Percentiles rank a stretch among this genome's conserved stretches.
phyloP scores from a whole-genome alignment of 2,888 invertebrate genomes.

The Caenorhabditis sp. region DNA sequence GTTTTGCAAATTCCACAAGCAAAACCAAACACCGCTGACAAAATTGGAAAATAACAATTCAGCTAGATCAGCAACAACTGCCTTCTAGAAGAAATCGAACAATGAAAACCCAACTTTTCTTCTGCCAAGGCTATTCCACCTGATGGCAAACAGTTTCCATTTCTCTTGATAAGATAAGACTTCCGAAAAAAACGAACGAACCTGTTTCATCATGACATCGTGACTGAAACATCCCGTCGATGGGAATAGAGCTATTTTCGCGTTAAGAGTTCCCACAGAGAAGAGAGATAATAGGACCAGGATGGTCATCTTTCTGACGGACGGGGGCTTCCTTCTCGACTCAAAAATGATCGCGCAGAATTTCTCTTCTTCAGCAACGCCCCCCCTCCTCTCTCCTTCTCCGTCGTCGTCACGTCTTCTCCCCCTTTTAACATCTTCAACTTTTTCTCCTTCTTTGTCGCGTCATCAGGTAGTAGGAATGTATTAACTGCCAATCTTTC shows the following conservation, averaged over 20 bases:
- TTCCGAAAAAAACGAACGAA: slow-evolving; percentile 51
- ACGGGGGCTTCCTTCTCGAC: slow-evolving; percentile 4
- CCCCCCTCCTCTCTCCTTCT: slow-evolving; percentile 7
- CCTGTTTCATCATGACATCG: slow-evolving; percentile 80
- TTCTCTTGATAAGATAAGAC: slow-evolving; percentile 33
- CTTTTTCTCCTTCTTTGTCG: slow-evolving; percentile 11
- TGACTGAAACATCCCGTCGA: slow-evolving; percentile 80
- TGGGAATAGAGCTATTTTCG: slow-evolving; percentile 76
- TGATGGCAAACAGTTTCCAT: slow-evolving; percentile 9
- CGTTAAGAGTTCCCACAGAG: slow-evolving; percentile 16
- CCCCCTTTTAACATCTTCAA: slow-evolving; percentile 8
- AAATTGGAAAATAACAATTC: not conserved
- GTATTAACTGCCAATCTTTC: slow-evolving; percentile 37
- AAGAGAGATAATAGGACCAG: slow-evolving; percentile 5
- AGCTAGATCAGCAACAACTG: not conserved
- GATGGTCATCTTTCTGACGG: not conserved
- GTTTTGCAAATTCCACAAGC: not conserved
- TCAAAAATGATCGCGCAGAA: slow-evolving; percentile 26
- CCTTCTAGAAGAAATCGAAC: slow-evolving; percentile 7
- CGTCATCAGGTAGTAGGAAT: slow-evolving; percentile 50
- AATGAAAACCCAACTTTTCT: not conserved
- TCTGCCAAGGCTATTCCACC: not conserved
- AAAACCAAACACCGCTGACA: not conserved
- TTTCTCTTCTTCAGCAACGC: slow-evolving; percentile 3
- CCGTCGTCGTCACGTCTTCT: slow-evolving; percentile 13